Evolutionary conservation across 2,113 vertebrate species (phyloP).

Genomic region (Marmota flaviventris): DNA sequence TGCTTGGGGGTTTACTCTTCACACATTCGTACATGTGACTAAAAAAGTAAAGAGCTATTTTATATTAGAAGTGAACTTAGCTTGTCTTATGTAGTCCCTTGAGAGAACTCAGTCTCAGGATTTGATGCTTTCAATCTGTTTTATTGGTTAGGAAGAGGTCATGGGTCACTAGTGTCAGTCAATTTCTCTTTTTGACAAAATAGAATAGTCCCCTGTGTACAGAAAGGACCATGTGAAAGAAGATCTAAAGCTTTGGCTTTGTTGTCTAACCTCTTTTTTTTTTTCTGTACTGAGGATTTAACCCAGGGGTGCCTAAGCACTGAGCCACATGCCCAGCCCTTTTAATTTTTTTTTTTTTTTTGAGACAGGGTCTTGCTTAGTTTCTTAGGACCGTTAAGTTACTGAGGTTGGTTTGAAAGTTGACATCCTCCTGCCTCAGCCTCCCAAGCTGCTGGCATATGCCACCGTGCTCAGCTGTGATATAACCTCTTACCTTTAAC

Average conservation of each 20-base stretch:
- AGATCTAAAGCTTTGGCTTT: constrained; percentile 55
- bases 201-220: constrained; percentile 45
- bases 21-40: background rate
- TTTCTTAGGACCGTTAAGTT: too few relatives aligned
- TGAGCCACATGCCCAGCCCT: too few relatives aligned
- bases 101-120: constrained; percentile 59
- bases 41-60: constrained; percentile 64
- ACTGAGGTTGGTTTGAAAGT: too few relatives aligned
- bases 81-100: constrained; percentile 28
- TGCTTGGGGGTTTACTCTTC: constrained; percentile 47
- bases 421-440: too few relatives aligned
- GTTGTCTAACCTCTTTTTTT: background rate
- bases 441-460: too few relatives aligned
- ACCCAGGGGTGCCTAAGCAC: too few relatives aligned
- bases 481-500: background rate
- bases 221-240: constrained; percentile 71
- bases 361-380: too few relatives aligned
- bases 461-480: background rate
- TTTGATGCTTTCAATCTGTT: constrained; percentile 66
- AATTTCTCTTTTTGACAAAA: constrained; percentile 51
- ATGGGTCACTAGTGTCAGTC: background rate
- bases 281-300: too few relatives aligned
- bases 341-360: too few relatives aligned
- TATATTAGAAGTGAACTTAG: constrained; percentile 50
- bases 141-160: constrained; percentile 60